Evolutionary conservation across 2,888 invertebrate genomes (phyloP), one percentile per base, ranked within the genome.

Genomic region (Mythimna ferrago): DNA sequence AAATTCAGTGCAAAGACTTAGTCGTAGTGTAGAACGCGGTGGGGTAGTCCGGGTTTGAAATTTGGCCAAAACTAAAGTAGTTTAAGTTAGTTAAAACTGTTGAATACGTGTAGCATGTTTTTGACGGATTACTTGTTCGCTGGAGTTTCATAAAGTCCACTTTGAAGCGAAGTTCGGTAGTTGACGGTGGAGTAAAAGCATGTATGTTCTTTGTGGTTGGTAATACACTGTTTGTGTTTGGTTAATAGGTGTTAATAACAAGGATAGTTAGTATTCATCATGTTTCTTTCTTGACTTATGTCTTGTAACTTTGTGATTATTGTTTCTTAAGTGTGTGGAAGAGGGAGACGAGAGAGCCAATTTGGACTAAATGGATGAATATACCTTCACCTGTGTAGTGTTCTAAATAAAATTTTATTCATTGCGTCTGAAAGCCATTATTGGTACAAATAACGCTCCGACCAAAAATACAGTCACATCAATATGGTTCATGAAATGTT

Each of bases 71-170:
- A 87, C 87, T 86, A 86, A 89, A 89, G 86, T 87, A 88, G 89
- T 90, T 88, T 86, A 91, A 91, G 88, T 90, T 90, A 84, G 86
- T 85, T 88, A 87, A 87, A 89, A 90, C 87, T 87, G 88, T 85
- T 84, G 83, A 86, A 89, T 90, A 88, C 88, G 89, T 89, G 89
- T 88, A 90, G 86, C 88, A 88, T 92, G 93, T 92, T 93, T 92
- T 92, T 93, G 93, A 93, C 89, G 92, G 92, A 93, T 93, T 92
- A 93, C 91, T 90, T 88, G 84, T 83, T 83, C 80, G 86, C 69
- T 51, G 60, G 51, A 84, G 81, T 81, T 84, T 70, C 73, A 70
- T 80, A 66, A 80, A 81, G 77, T 76, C 77, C 69, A 81, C 78
- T 78, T 74, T 65, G 78, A 71, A 68, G 71, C 78, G 48, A 73